Evolutionary conservation across 2,113 vertebrate genomes (phyloP), one percentile per base, ranked within the genome.

Genomic region (Rhipidura dahli): DNA sequence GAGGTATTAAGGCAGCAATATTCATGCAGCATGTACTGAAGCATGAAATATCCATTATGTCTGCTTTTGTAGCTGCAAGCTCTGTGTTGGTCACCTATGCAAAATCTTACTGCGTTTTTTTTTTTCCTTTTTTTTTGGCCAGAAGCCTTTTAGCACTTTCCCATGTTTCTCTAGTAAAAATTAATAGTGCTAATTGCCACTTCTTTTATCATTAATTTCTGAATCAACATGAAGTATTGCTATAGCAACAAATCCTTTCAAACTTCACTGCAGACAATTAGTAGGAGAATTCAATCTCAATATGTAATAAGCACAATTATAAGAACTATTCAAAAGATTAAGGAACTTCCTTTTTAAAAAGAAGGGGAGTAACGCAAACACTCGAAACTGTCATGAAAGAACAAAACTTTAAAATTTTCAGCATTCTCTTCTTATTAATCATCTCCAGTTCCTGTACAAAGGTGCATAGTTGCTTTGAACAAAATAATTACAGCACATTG

Each of bases 171-270:
- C 37, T 84, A 71, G 64, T 69, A 90, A 90, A 96, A 95, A 71
- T 90, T 91, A 80, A 81, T 95, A 83, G 39, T 81, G 71, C 83
- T 95, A 93, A 96, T 95, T 92, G 64, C 79, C 56, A 30, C 56
- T 89, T 94, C 65, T 95, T 95, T 90, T 94, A 64, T 64, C 64
- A 53, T 86, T 93, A 96, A 86, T 90, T 95, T 95, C 54, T 89
- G 85, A 90, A 96, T 96, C 76, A 92, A 90, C 88, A 76, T 0
- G 0, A 90, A 75, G 20, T 90, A 96, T 96, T 95, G 86, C 94
- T 93, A 95, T 95, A 92, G 92, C 92, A 96, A 96, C 94, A 81
- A 94, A 92, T 90, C 79, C 56, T 92, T 93, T 88, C 2, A 0
- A 94, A 94, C 50, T 85, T 87, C 33, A 28, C 40, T 72, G 68